Conservation (phyloP, 1,140 invertebrate species). For the Grapholita molesta region DNA sequence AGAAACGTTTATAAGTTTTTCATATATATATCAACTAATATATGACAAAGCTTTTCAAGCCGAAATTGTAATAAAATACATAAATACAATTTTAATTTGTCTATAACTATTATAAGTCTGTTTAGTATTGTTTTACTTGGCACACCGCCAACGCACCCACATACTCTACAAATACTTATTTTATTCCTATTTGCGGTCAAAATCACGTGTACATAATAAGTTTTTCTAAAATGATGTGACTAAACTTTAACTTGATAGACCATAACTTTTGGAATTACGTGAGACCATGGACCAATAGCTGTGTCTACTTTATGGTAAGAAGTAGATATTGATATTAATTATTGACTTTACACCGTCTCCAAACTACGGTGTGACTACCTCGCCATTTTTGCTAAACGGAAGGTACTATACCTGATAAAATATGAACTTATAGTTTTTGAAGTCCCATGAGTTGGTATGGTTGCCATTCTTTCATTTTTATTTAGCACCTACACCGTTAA, state of each 20-base stretch:
- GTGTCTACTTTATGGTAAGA: no score
- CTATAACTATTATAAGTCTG: slow-evolving; percentile 3
- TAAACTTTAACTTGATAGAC: background rate
- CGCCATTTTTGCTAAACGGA: no score
- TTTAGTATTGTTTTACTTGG: slow-evolving; percentile 13
- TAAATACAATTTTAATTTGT: background rate
- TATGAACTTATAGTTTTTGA: no score
- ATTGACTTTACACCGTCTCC: no score
- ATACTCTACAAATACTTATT: background rate
- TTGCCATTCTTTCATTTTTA: no score
- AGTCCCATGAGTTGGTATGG: no score
- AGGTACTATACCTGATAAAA: no score
- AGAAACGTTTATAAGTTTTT: no score
- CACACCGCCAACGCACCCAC: slow-evolving; percentile 11
- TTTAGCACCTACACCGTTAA: no score
- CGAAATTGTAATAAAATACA: slow-evolving; percentile 6
- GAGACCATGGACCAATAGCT: background rate
- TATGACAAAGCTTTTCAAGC: background rate
- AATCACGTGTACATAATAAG: background rate
- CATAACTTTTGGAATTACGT: background rate
- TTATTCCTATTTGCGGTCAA: background rate
- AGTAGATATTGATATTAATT: no score
- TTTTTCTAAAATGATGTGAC: background rate
- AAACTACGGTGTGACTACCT: no score
- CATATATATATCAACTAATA: background rate